These are phyloP conservation scores for Etheostoma perlongum DNA, from an alignment of 2,797 vertebrate species.

Conservation along the genomic window DNA sequence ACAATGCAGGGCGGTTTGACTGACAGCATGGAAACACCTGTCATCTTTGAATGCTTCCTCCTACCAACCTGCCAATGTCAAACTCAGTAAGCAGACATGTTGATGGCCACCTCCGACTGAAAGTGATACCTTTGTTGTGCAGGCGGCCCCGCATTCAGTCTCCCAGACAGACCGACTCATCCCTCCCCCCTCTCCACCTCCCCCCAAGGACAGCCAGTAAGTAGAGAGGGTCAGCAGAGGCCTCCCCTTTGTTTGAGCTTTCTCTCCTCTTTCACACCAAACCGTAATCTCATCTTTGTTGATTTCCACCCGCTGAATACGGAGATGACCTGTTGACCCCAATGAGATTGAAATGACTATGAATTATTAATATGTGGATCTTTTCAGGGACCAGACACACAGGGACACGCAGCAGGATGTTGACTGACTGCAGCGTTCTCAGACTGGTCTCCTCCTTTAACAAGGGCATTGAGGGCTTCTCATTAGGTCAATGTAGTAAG, in stretches of 20 bases:
- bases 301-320: slow-evolving; percentile 28
- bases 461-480: neutral
- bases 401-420: neutral
- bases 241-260: slow-evolving; percentile 59
- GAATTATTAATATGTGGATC: slow-evolving; percentile 57
- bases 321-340: slow-evolving; percentile 51
- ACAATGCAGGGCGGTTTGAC: neutral
- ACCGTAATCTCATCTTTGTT: slow-evolving; percentile 76
- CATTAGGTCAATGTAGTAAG: neutral
- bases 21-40: slow-evolving; percentile 39
- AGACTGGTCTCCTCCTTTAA: neutral
- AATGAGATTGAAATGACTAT: slow-evolving; percentile 53
- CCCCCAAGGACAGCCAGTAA: slow-evolving; percentile 65
- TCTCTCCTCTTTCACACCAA: slow-evolving; percentile 65
- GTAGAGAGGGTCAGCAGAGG: slow-evolving; percentile 46
- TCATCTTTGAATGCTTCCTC: slow-evolving; percentile 42
- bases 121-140: slow-evolving; percentile 55
- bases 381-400: slow-evolving; percentile 35
- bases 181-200: slow-evolving; percentile 14
- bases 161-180: slow-evolving; percentile 40
- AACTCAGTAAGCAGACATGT: slow-evolving; percentile 67
- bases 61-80: slow-evolving; percentile 53
- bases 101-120: slow-evolving; percentile 59
- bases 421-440: slow-evolving; percentile 18
- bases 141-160: slow-evolving; percentile 55